Evolutionary conservation across 2,797 vertebrate genomes (phyloP), one percentile per base, ranked within the genome.

Genomic region (Lacerta bilineata): DNA sequence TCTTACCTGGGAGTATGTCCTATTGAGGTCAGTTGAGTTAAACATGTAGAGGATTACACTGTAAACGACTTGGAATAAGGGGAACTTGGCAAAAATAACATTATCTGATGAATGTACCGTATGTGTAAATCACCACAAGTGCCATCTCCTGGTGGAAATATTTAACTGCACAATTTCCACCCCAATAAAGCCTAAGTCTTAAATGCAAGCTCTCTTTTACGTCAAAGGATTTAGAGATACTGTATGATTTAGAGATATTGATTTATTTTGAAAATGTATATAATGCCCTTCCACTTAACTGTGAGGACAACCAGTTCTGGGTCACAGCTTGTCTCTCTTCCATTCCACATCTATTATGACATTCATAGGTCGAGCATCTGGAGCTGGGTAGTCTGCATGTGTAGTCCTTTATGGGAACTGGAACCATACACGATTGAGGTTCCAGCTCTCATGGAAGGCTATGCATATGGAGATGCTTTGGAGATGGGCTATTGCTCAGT

Each of bases 71-170:
- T 33, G 17, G 5, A 11, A 77, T 46, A 33, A 15, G 10, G 8
- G 20, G 29, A 13, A 90, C 93, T 90, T 92, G 33, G 27, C 13
- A 33, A 25, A 18, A 23, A 36, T 33, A 64, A 76, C 2, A 23
- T 25, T 41, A 8, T 78, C 8, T 55, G 8, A 71, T 78, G 17
- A 86, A 71, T 29, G 4, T 55, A 55, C 13, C 1, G 13, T 59
- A 50, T 25, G 46, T 71, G 15, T 7, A 59, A 43, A 25, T 41
- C 27, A 46, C 17, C 46, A 72, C 50, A 94, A 94, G 94, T 94
- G 94, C 94, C 95, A 94, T 91, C 95, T 95, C 90, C 94, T 94
- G 95, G 95, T 85, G 92, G 91, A 92, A 89, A 80, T 85, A 84
- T 82, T 93, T 86, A 89, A 93, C 2, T 89, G 83, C 94, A 94